A percentile compares a stretch with the other conserved stretches of the same genome.
phyloP scores from a whole-genome alignment of 2,888 invertebrate species.

The Anaspis maculata region DNA sequence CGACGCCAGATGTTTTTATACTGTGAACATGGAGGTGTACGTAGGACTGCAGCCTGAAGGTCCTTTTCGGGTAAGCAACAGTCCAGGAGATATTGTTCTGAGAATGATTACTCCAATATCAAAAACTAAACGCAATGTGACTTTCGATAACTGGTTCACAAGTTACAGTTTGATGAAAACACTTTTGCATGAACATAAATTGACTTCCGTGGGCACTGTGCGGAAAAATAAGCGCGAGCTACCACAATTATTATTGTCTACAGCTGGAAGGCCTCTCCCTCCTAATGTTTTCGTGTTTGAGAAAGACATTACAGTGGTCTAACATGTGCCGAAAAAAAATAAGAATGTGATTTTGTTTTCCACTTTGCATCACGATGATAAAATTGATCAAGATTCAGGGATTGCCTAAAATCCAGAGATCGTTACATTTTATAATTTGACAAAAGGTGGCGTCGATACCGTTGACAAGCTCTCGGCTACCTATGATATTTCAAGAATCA shows the following conservation, averaged over 20 bases:
- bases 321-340: slow-evolving; percentile 8
- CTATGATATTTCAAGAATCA: neutral
- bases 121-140: slow-evolving; percentile 20
- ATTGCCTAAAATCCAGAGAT: neutral
- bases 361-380: neutral
- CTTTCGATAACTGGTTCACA: slow-evolving; percentile 23
- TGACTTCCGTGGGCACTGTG: slow-evolving; percentile 9
- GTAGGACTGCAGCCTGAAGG: slow-evolving; percentile 20
- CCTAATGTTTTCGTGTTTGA: slow-evolving; percentile 7
- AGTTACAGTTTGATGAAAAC: slow-evolving; percentile 3
- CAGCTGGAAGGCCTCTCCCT: neutral
- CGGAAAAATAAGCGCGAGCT: slow-evolving; percentile 11
- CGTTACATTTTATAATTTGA: neutral
- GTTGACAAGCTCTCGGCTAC: neutral
- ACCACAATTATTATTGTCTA: slow-evolving; percentile 5
- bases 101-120: slow-evolving; percentile 11
- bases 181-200: slow-evolving; percentile 6
- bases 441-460: neutral
- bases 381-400: neutral
- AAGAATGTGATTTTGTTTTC: slow-evolving; percentile 3
- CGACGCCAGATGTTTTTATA: slow-evolving; percentile 18
- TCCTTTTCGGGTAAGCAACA: slow-evolving; percentile 9
- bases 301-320: slow-evolving; percentile 6
- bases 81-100: slow-evolving; percentile 10
- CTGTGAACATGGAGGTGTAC: slow-evolving; percentile 19